Base-by-base conservation (phyloP, 2,888 invertebrate genomes). In the Heliconius aoede region DNA sequence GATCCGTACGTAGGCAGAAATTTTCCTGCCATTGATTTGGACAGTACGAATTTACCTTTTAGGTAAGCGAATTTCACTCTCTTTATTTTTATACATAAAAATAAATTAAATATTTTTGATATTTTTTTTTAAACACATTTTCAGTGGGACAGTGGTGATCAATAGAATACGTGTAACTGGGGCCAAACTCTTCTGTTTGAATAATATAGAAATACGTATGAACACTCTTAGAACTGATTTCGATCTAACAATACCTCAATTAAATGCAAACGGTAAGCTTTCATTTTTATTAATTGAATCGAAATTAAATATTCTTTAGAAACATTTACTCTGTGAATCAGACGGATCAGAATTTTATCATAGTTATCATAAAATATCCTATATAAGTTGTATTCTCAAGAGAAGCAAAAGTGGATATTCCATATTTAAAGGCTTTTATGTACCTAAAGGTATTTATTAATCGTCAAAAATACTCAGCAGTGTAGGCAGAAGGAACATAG, bases 141-240 rank as follows among this genome's bases (percentile, higher is more conserved):
- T 40, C 60, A 72, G 72, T 72, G 72, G 72, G 8, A 40, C 24
- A 21, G 40, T 72, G 26, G 36, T 26, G 7, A 28, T 72, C 15
- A 60, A 21, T 13, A 36, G 40, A 60, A 7, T 72, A 60, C 32
- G 15, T 61, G 5, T 72, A 40, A 72, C 40, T 40, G 72, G 72
- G 18, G 60, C 15, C 24, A 60, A 40, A 18, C 18, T 18, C 13
- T 60, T 65, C 7, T 11, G 4, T 30, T 64, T 64, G 11, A 58
- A 36, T 5, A 18, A 15, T 58, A 36, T 72, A 11, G 72, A 72
- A 60, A 60, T 81, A 64, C 78, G 80, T n/a, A 36, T 76, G 75
- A 75, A 76, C 18, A 76, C 65, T 7, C 61, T 75, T 36, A 80
- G 81, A 79, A 40, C 72, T 8, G 81, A 82, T 73, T 78, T 77